phyloP scores from a whole-genome alignment of 2,113 vertebrate genomes.

The Saimiri boliviensis region DNA sequence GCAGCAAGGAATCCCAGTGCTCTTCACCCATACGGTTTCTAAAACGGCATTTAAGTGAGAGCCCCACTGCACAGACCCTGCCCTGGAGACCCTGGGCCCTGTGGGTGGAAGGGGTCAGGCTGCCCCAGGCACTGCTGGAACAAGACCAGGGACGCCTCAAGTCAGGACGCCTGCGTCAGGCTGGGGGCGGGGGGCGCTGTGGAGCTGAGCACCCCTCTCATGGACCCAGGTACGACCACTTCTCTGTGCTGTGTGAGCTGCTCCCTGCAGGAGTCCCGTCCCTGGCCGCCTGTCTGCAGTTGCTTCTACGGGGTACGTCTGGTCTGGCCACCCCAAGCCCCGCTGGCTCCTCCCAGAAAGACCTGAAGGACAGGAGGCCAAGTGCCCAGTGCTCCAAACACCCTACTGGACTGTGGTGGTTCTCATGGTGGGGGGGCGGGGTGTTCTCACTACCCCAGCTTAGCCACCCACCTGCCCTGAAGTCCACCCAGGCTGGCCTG shows the following conservation, averaged over 20 bases:
- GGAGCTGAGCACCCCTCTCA: neutral
- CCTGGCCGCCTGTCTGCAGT: conserved; percentile 92
- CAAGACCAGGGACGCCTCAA: neutral
- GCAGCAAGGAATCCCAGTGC: no score
- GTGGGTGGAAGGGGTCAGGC: neutral
- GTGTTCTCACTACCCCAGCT: neutral
- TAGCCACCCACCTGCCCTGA: no score
- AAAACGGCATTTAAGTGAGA: neutral
- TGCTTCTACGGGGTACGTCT: conserved; percentile 86
- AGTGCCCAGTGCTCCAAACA: neutral
- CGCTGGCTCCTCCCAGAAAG: neutral
- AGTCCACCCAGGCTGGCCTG: neutral
- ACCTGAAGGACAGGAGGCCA: no score
- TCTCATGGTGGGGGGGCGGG: fast-evolving
- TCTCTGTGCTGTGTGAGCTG: conserved; percentile 96
- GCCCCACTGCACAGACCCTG: neutral
- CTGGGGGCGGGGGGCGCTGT: fast-evolving
- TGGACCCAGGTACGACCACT: conserved; percentile 92
- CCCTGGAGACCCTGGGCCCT: neutral
- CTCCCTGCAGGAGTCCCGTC: conserved; percentile 94
- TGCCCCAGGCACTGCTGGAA: neutral
- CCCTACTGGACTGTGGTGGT: neutral
- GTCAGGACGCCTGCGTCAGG: neutral
- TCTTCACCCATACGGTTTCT: neutral
- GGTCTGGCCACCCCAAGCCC: neutral